Base-by-base conservation (phyloP, 2,888 invertebrate species). In the Ecliptopera silaceata region DNA sequence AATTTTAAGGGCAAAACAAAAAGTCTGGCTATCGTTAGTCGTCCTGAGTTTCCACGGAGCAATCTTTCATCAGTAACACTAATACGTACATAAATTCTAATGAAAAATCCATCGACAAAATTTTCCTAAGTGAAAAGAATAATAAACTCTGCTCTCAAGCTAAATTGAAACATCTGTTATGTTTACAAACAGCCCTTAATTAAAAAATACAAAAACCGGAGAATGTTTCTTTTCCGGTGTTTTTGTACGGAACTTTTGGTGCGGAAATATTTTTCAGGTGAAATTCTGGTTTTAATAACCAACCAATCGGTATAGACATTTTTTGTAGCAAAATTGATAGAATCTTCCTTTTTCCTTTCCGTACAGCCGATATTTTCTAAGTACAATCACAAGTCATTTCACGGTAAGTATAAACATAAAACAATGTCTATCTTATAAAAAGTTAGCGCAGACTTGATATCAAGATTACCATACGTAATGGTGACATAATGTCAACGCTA, bases 171-270 rank as follows among this genome's bases (percentile, higher is more conserved):
- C 61, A 61, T 66, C 68, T 70, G 67, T 69, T 71, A 54, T 67
- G 64, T 72, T 65, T 63, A 62, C 66, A 75, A 76, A 74, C 76
- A 75, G 51, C 32, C 47, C 48, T 68, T 75, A 75, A 76, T 75
- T 75, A 75, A 72, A 74, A 73, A 65, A 68, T 54, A 61, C 62
- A 65, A 65, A 50, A 61, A 39, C 49, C 3, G 42, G n/a, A 41
- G 12, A 42, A 42, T 6, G 8, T 22, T 52, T 55, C 32, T 49
- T 55, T 61, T 36, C 45, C 32, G 50, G 42, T 48, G 32, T 47
- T 53, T 53, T 53, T 50, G 15, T 36, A 18, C 5, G 26, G 10
- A 17, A 26, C n/a, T 38, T 47, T 38, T 17, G n/a, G 38, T 51
- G 22, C 10, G 13, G 6, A 38, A 47, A 36, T 36, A 38, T 47